Percentiles rank a stretch among this genome's conserved stretches.
Conservation (phyloP, 30 jellyfish, hydroid and myxozoan genomes). For the Aurelia coerulea region DNA sequence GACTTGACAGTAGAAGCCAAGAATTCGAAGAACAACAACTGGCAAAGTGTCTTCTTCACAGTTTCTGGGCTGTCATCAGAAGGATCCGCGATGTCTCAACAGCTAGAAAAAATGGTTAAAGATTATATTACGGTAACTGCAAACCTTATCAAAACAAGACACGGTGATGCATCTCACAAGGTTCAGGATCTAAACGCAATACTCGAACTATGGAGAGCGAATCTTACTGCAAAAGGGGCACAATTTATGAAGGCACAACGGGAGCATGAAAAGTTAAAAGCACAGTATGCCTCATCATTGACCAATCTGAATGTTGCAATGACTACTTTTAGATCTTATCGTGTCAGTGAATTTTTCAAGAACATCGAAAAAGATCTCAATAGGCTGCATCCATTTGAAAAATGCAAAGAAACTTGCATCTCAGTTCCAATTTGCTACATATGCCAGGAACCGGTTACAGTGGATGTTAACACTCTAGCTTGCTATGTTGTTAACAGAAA, state of each 20-base stretch:
- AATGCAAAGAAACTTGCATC: slow-evolving; percentile 38
- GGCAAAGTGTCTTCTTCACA: slow-evolving; percentile 36
- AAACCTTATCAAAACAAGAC: slow-evolving; percentile 3
- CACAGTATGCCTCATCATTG: background rate
- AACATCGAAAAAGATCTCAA: slow-evolving; percentile 43
- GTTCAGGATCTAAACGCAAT: background rate
- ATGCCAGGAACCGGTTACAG: slow-evolving; percentile 61
- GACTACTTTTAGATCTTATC: slow-evolving; percentile 49
- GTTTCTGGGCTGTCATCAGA: slow-evolving; percentile 15
- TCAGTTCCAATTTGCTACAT: slow-evolving; percentile 59
- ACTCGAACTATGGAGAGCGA: background rate
- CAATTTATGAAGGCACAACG: background rate
- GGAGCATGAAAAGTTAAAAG: background rate
- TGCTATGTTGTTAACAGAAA: slow-evolving; percentile 39
- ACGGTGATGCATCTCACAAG: background rate
- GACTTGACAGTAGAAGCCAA: slow-evolving; percentile 42
- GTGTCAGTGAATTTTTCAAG: slow-evolving; percentile 41
- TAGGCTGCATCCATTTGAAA: background rate
- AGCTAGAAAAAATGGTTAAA: background rate
- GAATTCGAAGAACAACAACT: slow-evolving; percentile 4
- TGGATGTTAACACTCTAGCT: slow-evolving; percentile 40
- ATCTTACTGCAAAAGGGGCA: background rate
- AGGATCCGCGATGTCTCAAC: background rate
- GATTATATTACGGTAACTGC: slow-evolving; percentile 4
- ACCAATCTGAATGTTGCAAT: slow-evolving; percentile 17